Evolutionary conservation across 1,140 invertebrate species (phyloP), one percentile per base, ranked within the genome.

Genomic region (Lasaia peninsularis): DNA sequence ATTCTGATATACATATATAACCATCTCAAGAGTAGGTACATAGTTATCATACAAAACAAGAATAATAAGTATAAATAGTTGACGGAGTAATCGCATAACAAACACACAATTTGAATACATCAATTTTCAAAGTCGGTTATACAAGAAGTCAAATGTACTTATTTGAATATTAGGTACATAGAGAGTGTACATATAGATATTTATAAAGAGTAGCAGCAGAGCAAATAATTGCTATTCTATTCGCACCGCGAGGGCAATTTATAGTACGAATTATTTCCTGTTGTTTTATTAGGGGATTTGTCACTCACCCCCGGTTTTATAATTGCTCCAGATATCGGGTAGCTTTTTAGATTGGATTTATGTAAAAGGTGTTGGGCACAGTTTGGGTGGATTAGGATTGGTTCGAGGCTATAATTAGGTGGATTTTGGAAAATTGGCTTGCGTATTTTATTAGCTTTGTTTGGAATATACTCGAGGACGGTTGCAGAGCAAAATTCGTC

Each of bases 141-240:
- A n/a, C n/a, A n/a, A n/a, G n/a, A n/a, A n/a, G n/a, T n/a, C n/a
- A n/a, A n/a, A n/a, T n/a, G n/a, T n/a, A n/a, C n/a, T n/a, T n/a
- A n/a, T n/a, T n/a, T n/a, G n/a, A n/a, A n/a, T n/a, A 37, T 18
- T 44, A 44, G 37, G 16, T 44, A 52, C 24, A 9, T 28, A 2
- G 32, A 28, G 18, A 33, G 35, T n/a, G 28, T 16, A 24, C 44
- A 14, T 32, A 37, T 62, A 56, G 37, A 35, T 24, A 18, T 18
- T 48, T 34, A 55, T 37, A 52, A 62, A 58, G 52, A 56, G 70
- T 62, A 80, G 79, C 63, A 80, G 65, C 86, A 79, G 84, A 81
- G 79, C 84, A 85, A 81, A 88, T 88, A 88, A 89, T 90, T 87
- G 88, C 82, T 89, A 88, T 89, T 86, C 88, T 80, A 89, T 90